These are phyloP conservation scores for Procavia capensis DNA, from an alignment of 2,113 vertebrate genomes.

Conservation along the genomic window DNA sequence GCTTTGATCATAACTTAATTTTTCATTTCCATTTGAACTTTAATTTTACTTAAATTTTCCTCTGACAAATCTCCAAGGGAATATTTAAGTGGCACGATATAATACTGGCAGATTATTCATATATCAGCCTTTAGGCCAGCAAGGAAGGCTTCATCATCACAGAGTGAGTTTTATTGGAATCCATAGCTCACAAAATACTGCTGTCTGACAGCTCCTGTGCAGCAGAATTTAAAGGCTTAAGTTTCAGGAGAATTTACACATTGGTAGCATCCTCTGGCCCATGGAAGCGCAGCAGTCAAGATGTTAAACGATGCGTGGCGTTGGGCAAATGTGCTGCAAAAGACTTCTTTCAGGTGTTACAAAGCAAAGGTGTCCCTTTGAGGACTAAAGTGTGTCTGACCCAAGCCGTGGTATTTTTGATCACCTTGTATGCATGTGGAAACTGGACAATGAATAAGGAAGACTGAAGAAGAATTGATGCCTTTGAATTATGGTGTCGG, in stretches of 20 bases:
- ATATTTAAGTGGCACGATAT: slow-evolving; percentile 16
- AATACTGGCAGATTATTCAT: slow-evolving; percentile 71
- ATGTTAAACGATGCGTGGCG: not conserved
- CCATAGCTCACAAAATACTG: slow-evolving; percentile 83
- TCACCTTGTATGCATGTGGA: not conserved
- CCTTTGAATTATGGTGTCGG: not conserved
- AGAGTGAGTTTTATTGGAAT: slow-evolving; percentile 83
- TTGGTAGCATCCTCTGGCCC: slow-evolving; percentile 52
- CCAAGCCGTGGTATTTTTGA: not conserved
- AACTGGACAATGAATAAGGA: not conserved
- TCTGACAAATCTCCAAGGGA: slow-evolving; percentile 77
- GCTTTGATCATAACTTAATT: slow-evolving; percentile 77
- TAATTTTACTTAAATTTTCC: slow-evolving; percentile 78
- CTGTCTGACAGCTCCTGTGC: slow-evolving; percentile 57
- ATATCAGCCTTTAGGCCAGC: slow-evolving; percentile 73
- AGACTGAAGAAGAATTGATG: not conserved
- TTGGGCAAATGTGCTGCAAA: not conserved
- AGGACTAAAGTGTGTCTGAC: not conserved
- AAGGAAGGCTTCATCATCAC: slow-evolving; percentile 77
- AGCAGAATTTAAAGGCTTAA: slow-evolving; percentile 76
- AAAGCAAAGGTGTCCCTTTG: not conserved
- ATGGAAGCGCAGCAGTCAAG: not conserved
- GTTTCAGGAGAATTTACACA: slow-evolving; percentile 71
- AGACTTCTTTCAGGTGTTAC: not conserved
- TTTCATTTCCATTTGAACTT: slow-evolving; percentile 74